Evolutionary conservation across 2,797 vertebrate species (phyloP), one percentile per base, ranked within the genome.

Genomic region (Pygocentrus nattereri): DNA sequence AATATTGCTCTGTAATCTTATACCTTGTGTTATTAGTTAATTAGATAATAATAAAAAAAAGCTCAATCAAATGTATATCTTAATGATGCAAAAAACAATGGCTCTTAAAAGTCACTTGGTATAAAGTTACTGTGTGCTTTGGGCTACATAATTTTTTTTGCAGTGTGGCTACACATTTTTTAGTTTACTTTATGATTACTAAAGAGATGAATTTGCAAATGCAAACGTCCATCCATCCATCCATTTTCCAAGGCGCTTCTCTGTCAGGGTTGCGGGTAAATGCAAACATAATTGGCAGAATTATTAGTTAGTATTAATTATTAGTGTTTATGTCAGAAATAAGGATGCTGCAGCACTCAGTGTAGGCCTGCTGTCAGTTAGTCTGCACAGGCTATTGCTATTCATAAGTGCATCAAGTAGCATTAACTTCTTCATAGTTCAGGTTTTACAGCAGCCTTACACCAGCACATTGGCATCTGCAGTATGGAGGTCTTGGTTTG

Each of bases 381-480:
- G 38, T 1, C 19, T 13, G n/a, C 12, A 67, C 19, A 71, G 6
- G 4, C 68, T 34, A 44, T 44, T 56, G 4, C 50, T 31, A 5
- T 41, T 75, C 18, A 10, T 58, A 41, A 58, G 16, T 25, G 38
- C 50, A 21, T 75, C 18, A 31, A 56, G n/a, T 58, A 74, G 30
- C 52, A 58, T 58, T 49, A 44, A 56, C 64, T 61, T 70, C 31
- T 25, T 61, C 54, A 30, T 47, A 13, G 19, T 34, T 38, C 56
- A 31, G 78, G 76, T 76, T 74, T 50, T 76, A 80, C 61, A 86
- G 88, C 86, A 81, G 81, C 82, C 79, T 90, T 87, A 81, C 82
- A 68, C 64, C 69, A 87, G 84, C 62, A 85, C 70, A 0, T 86
- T 91, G 92, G 90, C 89, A 93, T 94, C 91, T 86, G 70, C 85